Evolutionary conservation across 2,888 invertebrate genomes (phyloP).

Genomic region (Eurytoma californica): DNA sequence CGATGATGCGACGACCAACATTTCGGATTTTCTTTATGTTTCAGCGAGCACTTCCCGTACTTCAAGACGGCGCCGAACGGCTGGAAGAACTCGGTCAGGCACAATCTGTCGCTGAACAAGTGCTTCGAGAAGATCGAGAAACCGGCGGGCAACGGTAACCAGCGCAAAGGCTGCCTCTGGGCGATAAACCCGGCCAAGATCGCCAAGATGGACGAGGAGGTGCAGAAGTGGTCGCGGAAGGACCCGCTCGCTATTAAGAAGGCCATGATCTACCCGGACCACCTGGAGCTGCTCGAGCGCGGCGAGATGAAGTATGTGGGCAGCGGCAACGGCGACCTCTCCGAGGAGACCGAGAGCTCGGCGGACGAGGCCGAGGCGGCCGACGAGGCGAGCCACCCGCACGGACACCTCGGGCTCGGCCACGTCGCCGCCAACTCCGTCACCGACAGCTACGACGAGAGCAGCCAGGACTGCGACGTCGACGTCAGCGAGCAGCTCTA

Average conservation of each 20-base stretch:
- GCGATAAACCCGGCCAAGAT: conserved; percentile 97
- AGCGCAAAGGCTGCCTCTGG: conserved; percentile 95
- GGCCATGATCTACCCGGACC: conserved; percentile 95
- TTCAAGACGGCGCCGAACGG: conserved; percentile 98
- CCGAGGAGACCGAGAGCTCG: conserved; percentile 82
- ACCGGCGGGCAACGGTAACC: conserved; percentile 90
- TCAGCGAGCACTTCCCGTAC: conserved; percentile 97
- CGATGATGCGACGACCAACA: background rate
- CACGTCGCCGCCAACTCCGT: conserved; percentile 75
- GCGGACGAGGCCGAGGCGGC: conserved; percentile 75
- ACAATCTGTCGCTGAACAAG: conserved; percentile 97
- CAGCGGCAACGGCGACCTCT: conserved; percentile 79
- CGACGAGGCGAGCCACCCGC: conserved; percentile 64
- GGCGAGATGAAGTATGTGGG: conserved; percentile 91
- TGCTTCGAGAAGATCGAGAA: conserved; percentile 99
- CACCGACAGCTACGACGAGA: conserved; percentile 72
- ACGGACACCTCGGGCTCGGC: conserved; percentile 65
- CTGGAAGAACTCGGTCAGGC: conserved; percentile 99
- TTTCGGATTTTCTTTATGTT: conserved; percentile 69
- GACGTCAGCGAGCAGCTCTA: conserved; percentile 80
- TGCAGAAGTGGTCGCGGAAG: conserved; percentile 97
- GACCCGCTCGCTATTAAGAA: conserved; percentile 94
- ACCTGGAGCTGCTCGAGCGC: conserved; percentile 87
- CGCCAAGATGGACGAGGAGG: conserved; percentile 98
- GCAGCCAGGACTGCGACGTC: conserved; percentile 72